These are phyloP conservation scores for Malachius bipustulatus DNA, from an alignment of 2,888 invertebrate species.

Conservation along the genomic window DNA sequence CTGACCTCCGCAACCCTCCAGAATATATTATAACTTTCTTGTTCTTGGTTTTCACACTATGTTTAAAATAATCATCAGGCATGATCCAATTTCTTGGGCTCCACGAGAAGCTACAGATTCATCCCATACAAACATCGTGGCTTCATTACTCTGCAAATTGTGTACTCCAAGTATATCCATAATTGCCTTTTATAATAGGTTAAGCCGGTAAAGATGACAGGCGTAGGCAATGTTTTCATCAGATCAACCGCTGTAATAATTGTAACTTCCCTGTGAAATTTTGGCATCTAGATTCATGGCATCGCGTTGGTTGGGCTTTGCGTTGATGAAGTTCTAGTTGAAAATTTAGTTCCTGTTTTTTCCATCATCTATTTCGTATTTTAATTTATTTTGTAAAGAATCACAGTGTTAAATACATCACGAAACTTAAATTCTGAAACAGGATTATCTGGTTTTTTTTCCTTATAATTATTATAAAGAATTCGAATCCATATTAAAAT, in stretches of 20 bases:
- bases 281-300: no score
- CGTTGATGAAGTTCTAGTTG: no score
- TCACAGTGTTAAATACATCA: no score
- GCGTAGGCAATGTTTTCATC: conserved; percentile 2
- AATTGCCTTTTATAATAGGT: background rate
- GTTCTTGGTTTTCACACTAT: background rate
- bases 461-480: no score
- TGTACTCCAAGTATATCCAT: conserved; percentile 1
- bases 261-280: no score
- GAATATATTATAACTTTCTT: conserved; percentile 9
- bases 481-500: no score
- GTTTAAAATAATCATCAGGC: conserved; percentile 3
- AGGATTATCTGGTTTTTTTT: no score
- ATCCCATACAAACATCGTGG: background rate
- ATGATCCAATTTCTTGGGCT: conserved; percentile 2
- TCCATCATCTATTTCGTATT: no score
- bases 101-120: background rate
- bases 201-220: background rate
- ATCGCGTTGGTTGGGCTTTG: no score
- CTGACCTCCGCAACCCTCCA: conserved; percentile 6
- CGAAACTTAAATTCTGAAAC: no score
- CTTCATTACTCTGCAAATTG: background rate
- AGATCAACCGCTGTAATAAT: background rate
- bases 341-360: no score
- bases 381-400: no score